These are phyloP conservation scores for Megalopta genalis DNA, from an alignment of 1,140 invertebrate genomes.

Conservation along the genomic window DNA sequence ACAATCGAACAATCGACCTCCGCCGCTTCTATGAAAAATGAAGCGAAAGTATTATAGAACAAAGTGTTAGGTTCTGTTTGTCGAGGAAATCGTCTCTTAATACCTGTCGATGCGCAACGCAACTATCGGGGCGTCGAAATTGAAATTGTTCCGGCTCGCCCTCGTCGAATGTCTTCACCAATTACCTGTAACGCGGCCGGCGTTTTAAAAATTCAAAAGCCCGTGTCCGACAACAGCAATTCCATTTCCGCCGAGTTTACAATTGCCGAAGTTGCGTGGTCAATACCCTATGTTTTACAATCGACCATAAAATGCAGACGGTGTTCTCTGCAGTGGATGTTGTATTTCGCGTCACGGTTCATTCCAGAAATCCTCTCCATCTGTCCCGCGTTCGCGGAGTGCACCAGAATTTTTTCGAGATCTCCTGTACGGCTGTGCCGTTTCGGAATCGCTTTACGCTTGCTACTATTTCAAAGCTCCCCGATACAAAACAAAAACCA, in stretches of 20 bases:
- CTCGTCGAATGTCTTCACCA: no score
- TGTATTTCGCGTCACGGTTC: slow-evolving; percentile 40
- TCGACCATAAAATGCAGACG: slow-evolving; percentile 53
- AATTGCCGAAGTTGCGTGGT: slow-evolving; percentile 39
- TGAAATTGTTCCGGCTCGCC: no score
- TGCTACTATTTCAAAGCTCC: neutral
- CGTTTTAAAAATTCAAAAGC: slow-evolving; percentile 1
- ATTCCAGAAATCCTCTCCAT: slow-evolving; percentile 55
- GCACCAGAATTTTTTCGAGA: slow-evolving; percentile 12
- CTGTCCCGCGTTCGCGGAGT: slow-evolving; percentile 10
- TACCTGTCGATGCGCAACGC: no score
- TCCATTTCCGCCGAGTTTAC: slow-evolving; percentile 22
- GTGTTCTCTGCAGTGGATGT: slow-evolving; percentile 39
- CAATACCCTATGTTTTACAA: slow-evolving; percentile 48
- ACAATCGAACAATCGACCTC: neutral
- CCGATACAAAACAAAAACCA: neutral
- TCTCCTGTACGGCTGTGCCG: neutral
- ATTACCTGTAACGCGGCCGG: neutral
- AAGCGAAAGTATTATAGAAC: no score
- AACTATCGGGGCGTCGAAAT: no score
- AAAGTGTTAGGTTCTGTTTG: no score
- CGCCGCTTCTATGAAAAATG: neutral
- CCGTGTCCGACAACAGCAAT: slow-evolving; percentile 35
- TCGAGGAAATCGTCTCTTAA: no score
- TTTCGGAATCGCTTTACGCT: slow-evolving; percentile 13